Evolutionary conservation across 2,797 vertebrate genomes (phyloP), one percentile per base, ranked within the genome.

Genomic region (Lycodopsis pacificus): DNA sequence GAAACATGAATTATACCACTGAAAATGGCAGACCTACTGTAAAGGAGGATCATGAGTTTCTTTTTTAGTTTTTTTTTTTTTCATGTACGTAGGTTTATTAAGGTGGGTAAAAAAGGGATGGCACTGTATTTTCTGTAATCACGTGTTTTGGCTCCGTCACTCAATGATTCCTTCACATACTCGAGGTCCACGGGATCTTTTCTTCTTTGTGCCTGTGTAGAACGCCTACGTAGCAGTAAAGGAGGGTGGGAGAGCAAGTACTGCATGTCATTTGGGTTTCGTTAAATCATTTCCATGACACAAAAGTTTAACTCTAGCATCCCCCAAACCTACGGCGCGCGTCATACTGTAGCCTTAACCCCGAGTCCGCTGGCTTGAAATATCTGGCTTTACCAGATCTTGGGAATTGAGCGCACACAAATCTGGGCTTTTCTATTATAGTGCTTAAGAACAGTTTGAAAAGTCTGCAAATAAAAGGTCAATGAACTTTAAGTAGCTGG

Each of bases 21-120:
- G 79, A 66, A 84, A 86, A 80, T 46, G 73, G 76, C 82, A 88
- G 80, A 88, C 20, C 76, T 77, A 75, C 89, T 91, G 89, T 91
- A 92, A 80, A 90, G 71, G 80, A 76, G 74, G 74, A 87, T 46
- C 48, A 66, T 19, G 72, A 71, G 13, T 12, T 12, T 38, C 66
- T 78, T 70, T 66, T 69, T 44, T 25, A 25, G 25, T 27, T 27
- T 27, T 3, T 27, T 27, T 27, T 27, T 72, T 53, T 77, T 64
- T 80, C 10, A 57, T 68, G 53, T 61, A 54, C 72, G 48, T 80
- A 38, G n/a, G 36, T 70, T 77, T 64, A 66, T 73, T 69, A 51
- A 67, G 71, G 56, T 79, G 12, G 51, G 40, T 10, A 57, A 44
- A 57, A 30, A 27, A 30, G 20, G 67, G 71, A 42, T 61, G 63